phyloP scores from a whole-genome alignment of 2,113 vertebrate species.

The Okapia johnstoni region DNA sequence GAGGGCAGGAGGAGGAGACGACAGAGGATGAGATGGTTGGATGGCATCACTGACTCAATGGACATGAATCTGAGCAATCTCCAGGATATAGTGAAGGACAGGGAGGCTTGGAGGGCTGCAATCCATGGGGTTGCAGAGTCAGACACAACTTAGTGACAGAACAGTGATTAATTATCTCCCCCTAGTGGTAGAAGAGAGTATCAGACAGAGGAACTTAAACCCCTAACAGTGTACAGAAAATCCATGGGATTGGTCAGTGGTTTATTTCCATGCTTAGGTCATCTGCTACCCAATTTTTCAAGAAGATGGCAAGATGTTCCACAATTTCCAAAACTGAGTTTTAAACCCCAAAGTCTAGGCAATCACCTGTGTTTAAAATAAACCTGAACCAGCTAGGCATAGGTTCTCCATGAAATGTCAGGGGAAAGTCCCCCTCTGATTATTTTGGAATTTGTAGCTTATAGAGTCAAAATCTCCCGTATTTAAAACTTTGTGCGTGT shows the following conservation, averaged over 20 bases:
- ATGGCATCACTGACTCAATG: not conserved
- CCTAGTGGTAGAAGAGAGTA: not conserved
- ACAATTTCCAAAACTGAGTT: not conserved
- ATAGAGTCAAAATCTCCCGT: not conserved
- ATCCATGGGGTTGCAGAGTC: not conserved
- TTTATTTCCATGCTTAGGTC: not conserved
- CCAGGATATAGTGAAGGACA: not conserved
- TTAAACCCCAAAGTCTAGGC: not conserved
- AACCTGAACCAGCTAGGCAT: not conserved
- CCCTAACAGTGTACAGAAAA: not conserved
- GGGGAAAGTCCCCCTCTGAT: not conserved
- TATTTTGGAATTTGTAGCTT: not conserved
- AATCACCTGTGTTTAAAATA: not conserved
- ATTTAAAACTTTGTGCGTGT: not conserved
- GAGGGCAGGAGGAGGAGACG: not conserved
- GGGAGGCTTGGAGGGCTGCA: not conserved
- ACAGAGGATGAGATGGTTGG: not conserved
- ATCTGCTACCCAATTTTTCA: not conserved
- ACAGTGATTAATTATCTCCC: not conserved
- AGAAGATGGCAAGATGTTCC: not conserved
- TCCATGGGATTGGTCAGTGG: rapidly evolving
- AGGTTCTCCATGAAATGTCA: not conserved
- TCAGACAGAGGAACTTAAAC: not conserved
- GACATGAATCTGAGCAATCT: not conserved
- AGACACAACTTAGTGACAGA: not conserved